Base-by-base conservation (phyloP, 1,140 invertebrate genomes). In the Leptoteleia sp. region DNA sequence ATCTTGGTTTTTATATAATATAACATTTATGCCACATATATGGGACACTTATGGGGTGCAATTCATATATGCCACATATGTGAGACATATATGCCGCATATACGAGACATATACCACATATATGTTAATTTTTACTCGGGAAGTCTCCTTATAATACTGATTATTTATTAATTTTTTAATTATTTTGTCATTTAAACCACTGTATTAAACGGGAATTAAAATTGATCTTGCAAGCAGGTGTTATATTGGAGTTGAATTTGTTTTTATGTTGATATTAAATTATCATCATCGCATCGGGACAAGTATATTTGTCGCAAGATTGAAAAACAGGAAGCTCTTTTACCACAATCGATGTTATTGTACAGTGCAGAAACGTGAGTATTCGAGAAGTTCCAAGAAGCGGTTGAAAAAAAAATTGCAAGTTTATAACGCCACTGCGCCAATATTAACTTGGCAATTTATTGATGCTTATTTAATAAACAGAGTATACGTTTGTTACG, bases 281-380 rank as follows among this genome's bases (percentile, higher is more conserved):
- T 68, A 67, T 67, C 54, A 67, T 67, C 57, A 68, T 50, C 42
- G 50, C 17, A 68, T 55, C 29, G 17, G 13, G 5, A 43, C 19
- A 50, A 16, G 43, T 55, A 29, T 50, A 47, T 70, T 57, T 50
- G 52, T 59, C 11, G 16, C 27, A 7, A 4, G 11, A 40, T 55
- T 55, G 55, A 62, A 73, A 62, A 64, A 62, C 57, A 73, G 48
- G 68, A 72, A 72, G 50, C 40, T 48, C 70, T 17, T 72, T 62
- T 57, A 12, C 8, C 29, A 31, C 25, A 27, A 40, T 48, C 27
- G 35, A 57, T 64, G 40, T 64, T 57, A 57, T 72, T 72, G 47
- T 45, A 29, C 40, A 55, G 29, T 52, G 35, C 47, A 71, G 35
- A 45, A 61, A 42, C 55, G 67, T 54, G 55, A 42, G 38, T 37